Conservation (phyloP, 2,888 invertebrate species). For the Acheta domesticus region DNA sequence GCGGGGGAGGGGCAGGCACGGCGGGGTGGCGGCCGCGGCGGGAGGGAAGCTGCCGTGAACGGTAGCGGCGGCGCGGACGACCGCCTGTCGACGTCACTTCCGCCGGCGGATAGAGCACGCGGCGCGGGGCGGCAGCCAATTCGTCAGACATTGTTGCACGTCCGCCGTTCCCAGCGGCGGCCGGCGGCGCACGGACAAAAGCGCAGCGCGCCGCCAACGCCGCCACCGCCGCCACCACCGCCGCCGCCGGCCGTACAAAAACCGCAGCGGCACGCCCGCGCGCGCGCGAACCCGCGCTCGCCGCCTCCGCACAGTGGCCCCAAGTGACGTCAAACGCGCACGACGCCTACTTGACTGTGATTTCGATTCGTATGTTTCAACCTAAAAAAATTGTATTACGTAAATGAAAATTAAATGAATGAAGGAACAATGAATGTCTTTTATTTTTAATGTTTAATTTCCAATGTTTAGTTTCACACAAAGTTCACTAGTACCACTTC, state of each 20-base stretch:
- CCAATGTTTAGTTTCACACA: no score
- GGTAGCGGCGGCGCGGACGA: background rate
- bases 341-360: no score
- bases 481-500: no score
- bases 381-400: no score
- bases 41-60: background rate
- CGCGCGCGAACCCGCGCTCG: background rate
- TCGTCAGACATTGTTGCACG: constrained; percentile 18
- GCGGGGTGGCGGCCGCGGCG: background rate
- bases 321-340: no score
- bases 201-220: background rate
- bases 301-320: background rate
- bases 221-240: background rate
- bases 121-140: constrained; percentile 8
- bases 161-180: background rate
- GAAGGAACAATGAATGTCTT: no score
- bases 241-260: background rate
- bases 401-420: no score
- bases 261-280: constrained; percentile 4
- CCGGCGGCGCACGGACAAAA: background rate
- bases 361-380: no score
- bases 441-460: no score
- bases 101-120: constrained; percentile 9
- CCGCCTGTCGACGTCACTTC: background rate
- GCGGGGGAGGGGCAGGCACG: background rate